These are phyloP conservation scores for Calameuta pallipes DNA, from an alignment of 2,888 invertebrate species.

Conservation along the genomic window DNA sequence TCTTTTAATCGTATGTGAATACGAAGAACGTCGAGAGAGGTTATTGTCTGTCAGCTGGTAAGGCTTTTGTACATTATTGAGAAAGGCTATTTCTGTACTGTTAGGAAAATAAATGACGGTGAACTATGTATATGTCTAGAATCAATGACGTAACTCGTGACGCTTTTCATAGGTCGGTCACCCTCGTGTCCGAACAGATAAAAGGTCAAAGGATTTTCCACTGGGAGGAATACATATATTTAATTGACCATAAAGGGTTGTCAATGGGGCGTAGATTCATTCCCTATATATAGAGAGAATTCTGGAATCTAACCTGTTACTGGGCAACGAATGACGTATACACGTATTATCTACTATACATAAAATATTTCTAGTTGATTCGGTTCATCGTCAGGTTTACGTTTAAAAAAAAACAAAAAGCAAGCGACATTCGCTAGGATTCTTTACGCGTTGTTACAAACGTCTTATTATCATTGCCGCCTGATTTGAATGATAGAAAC, in stretches of 20 bases:
- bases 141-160: slow-evolving; percentile 35
- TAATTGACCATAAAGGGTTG: background rate
- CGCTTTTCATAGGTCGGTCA: slow-evolving; percentile 34
- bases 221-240: background rate
- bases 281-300: background rate
- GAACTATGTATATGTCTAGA: slow-evolving; percentile 4
- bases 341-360: background rate
- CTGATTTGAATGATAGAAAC: background rate
- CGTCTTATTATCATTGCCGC: background rate
- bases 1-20: background rate
- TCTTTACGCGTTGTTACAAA: background rate
- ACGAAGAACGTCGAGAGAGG: background rate
- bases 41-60: background rate
- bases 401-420: background rate
- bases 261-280: background rate
- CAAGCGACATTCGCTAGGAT: background rate
- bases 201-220: background rate
- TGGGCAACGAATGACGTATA: background rate
- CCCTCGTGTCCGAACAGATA: slow-evolving; percentile 14
- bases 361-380: background rate
- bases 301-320: background rate
- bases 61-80: background rate
- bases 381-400: background rate
- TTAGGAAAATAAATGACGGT: background rate
- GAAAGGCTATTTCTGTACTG: background rate